These are phyloP conservation scores for Agrochola litura DNA, from an alignment of 2,888 invertebrate species.

Conservation along the genomic window DNA sequence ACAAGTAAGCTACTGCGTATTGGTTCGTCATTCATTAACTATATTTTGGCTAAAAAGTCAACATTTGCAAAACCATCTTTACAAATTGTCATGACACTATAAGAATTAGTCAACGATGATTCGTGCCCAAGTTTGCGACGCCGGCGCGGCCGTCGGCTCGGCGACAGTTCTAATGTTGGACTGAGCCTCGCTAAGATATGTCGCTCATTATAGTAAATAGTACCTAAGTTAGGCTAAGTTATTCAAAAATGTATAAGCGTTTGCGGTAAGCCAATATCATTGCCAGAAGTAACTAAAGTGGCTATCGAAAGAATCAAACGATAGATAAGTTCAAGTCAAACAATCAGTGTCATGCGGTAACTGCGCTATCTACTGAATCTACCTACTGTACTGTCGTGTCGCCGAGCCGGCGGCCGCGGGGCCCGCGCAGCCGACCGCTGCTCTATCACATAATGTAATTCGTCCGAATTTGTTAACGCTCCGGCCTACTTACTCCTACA, in stretches of 20 bases:
- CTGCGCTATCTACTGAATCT: conserved; percentile 69
- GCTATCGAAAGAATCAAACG: conserved; percentile 74
- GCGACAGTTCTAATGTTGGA: conserved; percentile 70
- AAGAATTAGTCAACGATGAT: conserved; percentile 89
- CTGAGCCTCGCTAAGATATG: conserved; percentile 83
- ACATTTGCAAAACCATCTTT: conserved; percentile 89
- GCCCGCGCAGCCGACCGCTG: conserved; percentile 78
- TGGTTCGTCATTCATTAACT: conserved; percentile 90
- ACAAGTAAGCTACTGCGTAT: conserved; percentile 90
- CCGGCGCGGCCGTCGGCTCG: conserved; percentile 79
- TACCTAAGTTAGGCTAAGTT: conserved; percentile 76
- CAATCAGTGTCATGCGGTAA: conserved; percentile 79
- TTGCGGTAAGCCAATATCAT: conserved; percentile 76
- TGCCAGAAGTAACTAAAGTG: conserved; percentile 76
- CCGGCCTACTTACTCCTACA: conserved; percentile 89
- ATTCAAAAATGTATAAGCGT: conserved; percentile 79
- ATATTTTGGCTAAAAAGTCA: conserved; percentile 90
- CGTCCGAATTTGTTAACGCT: conserved; percentile 89
- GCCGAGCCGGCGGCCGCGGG: conserved; percentile 80
- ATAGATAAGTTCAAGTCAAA: conserved; percentile 72
- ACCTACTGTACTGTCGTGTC: conserved; percentile 66
- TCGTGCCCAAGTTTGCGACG: conserved; percentile 76
- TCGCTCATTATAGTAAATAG: conserved; percentile 78
- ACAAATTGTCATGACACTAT: conserved; percentile 90
- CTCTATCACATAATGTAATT: conserved; percentile 89